phyloP scores from a whole-genome alignment of 2,888 invertebrate species.

The Nemotelus nigrinus region DNA sequence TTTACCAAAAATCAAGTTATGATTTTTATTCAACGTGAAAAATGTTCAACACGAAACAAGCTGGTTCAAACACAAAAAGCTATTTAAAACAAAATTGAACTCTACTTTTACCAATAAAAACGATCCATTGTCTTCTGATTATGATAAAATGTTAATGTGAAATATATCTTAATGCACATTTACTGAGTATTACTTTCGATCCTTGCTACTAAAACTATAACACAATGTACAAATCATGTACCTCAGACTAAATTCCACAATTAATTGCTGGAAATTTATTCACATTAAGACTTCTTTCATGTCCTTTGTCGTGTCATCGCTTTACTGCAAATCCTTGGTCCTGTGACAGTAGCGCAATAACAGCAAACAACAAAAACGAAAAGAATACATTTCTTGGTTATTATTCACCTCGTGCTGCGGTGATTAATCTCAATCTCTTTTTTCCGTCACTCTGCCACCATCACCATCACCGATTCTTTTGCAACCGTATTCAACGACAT shows the following conservation, averaged over 20 bases:
- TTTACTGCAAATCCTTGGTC: slow-evolving; percentile 4
- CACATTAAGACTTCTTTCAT: slow-evolving; percentile 21
- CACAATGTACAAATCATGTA: neutral
- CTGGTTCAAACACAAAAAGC: too few relatives aligned
- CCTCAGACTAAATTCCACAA: slow-evolving; percentile 26
- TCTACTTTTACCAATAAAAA: too few relatives aligned
- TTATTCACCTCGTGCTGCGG: slow-evolving; percentile 39
- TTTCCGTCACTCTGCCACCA: neutral
- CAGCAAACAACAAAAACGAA: slow-evolving; percentile 31
- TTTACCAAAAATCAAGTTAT: too few relatives aligned
- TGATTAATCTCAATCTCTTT: slow-evolving; percentile 37
- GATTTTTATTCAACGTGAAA: too few relatives aligned
- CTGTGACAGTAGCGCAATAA: slow-evolving; percentile 23
- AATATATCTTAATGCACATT: too few relatives aligned
- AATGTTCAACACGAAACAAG: too few relatives aligned
- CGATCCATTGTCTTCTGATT: too few relatives aligned
- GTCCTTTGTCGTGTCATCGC: slow-evolving; percentile 31
- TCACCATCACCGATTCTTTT: neutral
- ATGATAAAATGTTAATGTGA: too few relatives aligned
- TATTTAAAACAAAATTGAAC: too few relatives aligned
- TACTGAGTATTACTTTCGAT: too few relatives aligned
- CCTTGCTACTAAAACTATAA: too few relatives aligned
- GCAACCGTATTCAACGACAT: neutral
- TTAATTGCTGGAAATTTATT: slow-evolving; percentile 30
- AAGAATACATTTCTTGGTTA: slow-evolving; percentile 14